These are phyloP conservation scores for human (Homo sapiens) DNA, from an alignment of 2,113 vertebrate genomes.

Conservation along the genomic window DNA sequence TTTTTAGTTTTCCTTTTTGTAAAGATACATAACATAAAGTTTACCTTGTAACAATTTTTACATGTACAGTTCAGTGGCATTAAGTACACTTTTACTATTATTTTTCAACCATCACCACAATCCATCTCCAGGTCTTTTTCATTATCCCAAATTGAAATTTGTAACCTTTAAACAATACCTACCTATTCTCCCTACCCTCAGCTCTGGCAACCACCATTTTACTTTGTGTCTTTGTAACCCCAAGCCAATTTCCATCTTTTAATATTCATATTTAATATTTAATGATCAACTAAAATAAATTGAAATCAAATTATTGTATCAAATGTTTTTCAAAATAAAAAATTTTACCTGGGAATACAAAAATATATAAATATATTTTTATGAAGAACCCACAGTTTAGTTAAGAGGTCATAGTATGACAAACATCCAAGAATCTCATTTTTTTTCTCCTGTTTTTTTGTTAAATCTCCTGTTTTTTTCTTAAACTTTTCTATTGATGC, in stretches of 20 bases:
- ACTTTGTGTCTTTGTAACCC: neutral
- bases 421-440: neutral
- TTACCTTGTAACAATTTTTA: neutral
- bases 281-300: too few relatives aligned
- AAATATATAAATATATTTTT: too few relatives aligned
- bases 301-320: too few relatives aligned
- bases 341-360: too few relatives aligned
- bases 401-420: neutral
- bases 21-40: neutral
- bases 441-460: neutral
- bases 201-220: neutral
- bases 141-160: neutral
- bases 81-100: neutral
- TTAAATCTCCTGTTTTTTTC: neutral
- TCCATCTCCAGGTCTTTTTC: neutral
- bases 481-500: neutral
- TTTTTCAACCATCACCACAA: fast-evolving
- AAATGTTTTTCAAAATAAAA: too few relatives aligned
- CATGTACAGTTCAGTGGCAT: neutral
- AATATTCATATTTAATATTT: too few relatives aligned
- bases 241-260: too few relatives aligned
- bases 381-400: too few relatives aligned
- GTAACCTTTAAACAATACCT: neutral
- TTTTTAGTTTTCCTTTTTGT: neutral
- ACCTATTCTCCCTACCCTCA: neutral